Evolutionary conservation across 2,113 vertebrate genomes (phyloP), one percentile per base, ranked within the genome.

Genomic region (Zosterops lateralis): DNA sequence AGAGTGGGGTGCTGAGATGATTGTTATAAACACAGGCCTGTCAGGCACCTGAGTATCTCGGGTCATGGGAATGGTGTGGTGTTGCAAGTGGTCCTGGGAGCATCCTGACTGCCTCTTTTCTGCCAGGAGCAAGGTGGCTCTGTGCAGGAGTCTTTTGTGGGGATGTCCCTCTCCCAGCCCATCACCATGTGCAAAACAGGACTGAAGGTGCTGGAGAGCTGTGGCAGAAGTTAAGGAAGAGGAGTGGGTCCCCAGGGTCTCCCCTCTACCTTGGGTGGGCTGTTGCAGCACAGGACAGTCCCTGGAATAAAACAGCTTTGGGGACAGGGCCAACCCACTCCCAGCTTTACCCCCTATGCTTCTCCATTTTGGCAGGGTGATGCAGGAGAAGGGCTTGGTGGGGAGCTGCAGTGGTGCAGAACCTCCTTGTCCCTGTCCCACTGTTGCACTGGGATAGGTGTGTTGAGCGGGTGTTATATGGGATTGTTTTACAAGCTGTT

Each of bases 401-500:
- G 14, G 51, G 51, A 45, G 28, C 25, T 4, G 1, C 3, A 3
- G 25, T 4, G 9, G 7, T 29, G 45, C 9, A 3, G 29, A 61
- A 14, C 32, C 24, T 61, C 32, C 20, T 14, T 36, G 32, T 74
- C 50, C 47, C 71, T 3, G 1, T 89, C 50, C 45, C 6, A 2
- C 38, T 34, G 42, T 79, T 87, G 9, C 1, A 1, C 34, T 2
- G 1, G 36, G 60, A 29, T 53, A 75, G 54, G 45, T 62, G 15
- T 1, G 0, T 1, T 1, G 4, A 58, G 47, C 0, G 0, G 4
- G 28, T 34, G 17, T 76, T 86, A 36, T 4, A 65, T 5, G 17
- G 80, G 87, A 50, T 84, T 84, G 21, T 81, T 86, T 78, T 86
- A 65, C 77, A 68, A 0, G 0, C n/a, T 94, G 32, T 75, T 84